Evolutionary conservation across 2,113 vertebrate species (phyloP), one percentile per base, ranked within the genome.

Genomic region (Rutilus rutilus): DNA sequence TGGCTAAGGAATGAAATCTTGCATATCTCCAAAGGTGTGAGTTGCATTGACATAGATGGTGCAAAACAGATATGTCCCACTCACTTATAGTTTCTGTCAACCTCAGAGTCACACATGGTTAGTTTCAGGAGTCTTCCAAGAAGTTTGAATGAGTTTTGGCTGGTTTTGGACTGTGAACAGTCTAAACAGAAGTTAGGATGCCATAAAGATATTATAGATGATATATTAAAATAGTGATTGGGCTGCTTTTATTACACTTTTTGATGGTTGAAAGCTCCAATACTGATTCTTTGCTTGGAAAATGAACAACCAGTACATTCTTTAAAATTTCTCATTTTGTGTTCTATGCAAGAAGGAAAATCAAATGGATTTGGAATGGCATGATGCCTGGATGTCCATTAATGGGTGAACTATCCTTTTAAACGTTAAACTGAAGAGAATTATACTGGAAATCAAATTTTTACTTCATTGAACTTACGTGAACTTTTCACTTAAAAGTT

Each of bases 21-120:
- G 42, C 23, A 45, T 25, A 74, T 47, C 23, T 47, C 23, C n/a
- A 47, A 15, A 12, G 12, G 25, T 47, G 42, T n/a, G 23, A 23
- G 39, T 74, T 74, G 71, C 39, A 74, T 8, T 47, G n/a, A 74
- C 21, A 47, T 73, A 45, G 21, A 45, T 25, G 71, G 42, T 74
- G 71, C 42, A 74, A 74, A 74, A 47, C 71, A 47, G 71, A 74
- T 5, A 45, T 47, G 71, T 47, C 71, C 42, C n/a, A 47, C 64
- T 65, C 64, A 65, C 62, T 65, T 30, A 65, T 7, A 65, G 39
- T 45, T 73, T 73, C 69, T 73, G 10, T 45, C 69, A 73, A 42
- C 67, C 69, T n/a, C 10, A 11, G 9, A 45, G 11, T 45, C 23
- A 25, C 71, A 45, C 71, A 74, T 25, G 21, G 71, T 6, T 73